Evolutionary conservation across 2,113 vertebrate genomes (phyloP), one percentile per base, ranked within the genome.

Genomic region (Limanda limanda): DNA sequence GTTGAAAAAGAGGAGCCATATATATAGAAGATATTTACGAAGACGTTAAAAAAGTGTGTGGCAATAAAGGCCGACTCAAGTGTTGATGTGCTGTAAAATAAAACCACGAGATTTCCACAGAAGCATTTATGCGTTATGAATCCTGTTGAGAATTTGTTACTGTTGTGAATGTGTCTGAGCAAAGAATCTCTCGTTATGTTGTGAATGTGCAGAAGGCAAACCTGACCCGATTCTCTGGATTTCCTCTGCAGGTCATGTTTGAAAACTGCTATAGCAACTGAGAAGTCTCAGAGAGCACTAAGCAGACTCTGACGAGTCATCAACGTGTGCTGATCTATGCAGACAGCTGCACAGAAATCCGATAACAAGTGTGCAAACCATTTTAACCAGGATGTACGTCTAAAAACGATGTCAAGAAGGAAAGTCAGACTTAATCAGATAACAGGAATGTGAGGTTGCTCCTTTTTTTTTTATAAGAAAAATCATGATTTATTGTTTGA

Each of bases 271-370:
- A 4, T 4, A 51, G 40, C 85, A 57, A 54, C 20, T 12, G n/a
- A 82, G 75, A 71, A 68, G 70, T 71, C 42, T 25, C 63, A 45
- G 21, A 18, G 76, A 68, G 51, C 61, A 3, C 23, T 0, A 67
- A 48, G 37, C 18, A 31, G 52, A 63, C 55, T 20, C 45, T 0
- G 63, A 71, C 25, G 6, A 15, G 4, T 71, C 69, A 60, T 58
- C 66, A 25, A 24, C 62, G 23, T 6, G 37, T 68, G 67, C 57
- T 77, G 63, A 85, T 74, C 48, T 23, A 13, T 13, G 42, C 23
- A 65, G 42, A 63, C 83, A 76, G 78, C 84, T 75, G 76, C 71
- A 42, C 24, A 20, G 56, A 23, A 40, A 75, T 72, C 37, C 23
- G 68, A 23, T 24, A 51, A 42, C 57, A 61, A 3, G 7, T n/a